Evolutionary conservation across 2,113 vertebrate genomes (phyloP), one percentile per base, ranked within the genome.

Genomic region (Fulmarus glacialis): DNA sequence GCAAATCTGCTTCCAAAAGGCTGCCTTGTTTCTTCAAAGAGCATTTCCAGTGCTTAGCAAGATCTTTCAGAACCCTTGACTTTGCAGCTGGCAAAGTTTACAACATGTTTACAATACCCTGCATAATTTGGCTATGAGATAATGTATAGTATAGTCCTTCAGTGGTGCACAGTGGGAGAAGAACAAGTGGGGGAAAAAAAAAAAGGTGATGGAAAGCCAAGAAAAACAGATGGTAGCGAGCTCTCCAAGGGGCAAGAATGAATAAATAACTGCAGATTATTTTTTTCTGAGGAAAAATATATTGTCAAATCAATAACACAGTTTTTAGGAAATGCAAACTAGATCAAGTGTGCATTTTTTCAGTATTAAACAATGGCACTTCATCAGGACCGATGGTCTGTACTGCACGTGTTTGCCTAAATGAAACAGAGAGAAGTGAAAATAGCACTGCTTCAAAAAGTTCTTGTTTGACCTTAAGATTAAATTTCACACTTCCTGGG

Each of bases 51-150:
- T 8, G 38, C 95, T 88, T 70, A 81, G 82, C 50, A 53, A 88
- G 87, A 93, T 95, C 87, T 89, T 68, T 85, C 63, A 19, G 62
- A 96, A 80, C 91, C 66, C 47, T 87, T 94, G 85, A 90, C 80
- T 96, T 94, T 71, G 90, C 88, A 94, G 93, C 96, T 97, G 96
- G 94, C 91, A 96, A 96, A 94, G 93, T 92, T 95, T 95, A 95
- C 79, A 94, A 55, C 89, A 73, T 97, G 94, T 96, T 97, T 97
- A 96, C 91, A 97, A 96, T 93, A 87, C 78, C 82, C 91, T 91
- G 81, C 93, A 92, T 94, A 96, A 96, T 97, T 87, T 97, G 97
- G 93, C 91, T 91, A 78, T 94, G 97, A 95, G 91, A 95, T 94
- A 97, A 90, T 84, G 91, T 87, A 92, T 58, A 85, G 81, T 55